phyloP scores from a whole-genome alignment of 2,888 invertebrate genomes.

The Diabrotica balteata region DNA sequence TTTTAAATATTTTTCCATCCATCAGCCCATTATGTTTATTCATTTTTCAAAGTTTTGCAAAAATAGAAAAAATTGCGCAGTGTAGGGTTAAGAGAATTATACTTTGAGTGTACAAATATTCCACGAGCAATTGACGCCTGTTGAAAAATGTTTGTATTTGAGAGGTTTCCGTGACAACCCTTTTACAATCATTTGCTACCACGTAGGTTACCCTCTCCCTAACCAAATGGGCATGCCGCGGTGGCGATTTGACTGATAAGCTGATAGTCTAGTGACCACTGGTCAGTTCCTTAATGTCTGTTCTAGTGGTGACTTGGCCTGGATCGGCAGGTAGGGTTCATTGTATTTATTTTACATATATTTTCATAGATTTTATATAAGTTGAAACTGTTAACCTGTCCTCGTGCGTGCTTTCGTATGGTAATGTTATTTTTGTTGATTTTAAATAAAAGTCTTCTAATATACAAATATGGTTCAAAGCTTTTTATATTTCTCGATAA shows the following conservation, averaged over 20 bases:
- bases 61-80: no score
- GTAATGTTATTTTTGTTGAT: no score
- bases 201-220: conserved; percentile 55
- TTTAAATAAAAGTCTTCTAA: no score
- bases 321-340: conserved; percentile 23
- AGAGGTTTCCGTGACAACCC: conserved; percentile 56
- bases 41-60: no score
- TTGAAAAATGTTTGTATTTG: conserved; percentile 56
- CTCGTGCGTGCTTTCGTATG: no score
- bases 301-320: conserved; percentile 19
- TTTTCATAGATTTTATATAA: no score
- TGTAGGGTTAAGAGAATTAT: background rate
- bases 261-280: conserved; percentile 55
- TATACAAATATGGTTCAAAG: no score
- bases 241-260: conserved; percentile 56
- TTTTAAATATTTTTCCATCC: no score
- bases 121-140: conserved; percentile 20
- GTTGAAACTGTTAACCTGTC: no score
- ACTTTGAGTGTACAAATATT: conserved; percentile 15
- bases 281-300: conserved; percentile 54
- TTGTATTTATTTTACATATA: conserved; percentile 3
- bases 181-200: conserved; percentile 59
- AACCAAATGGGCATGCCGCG: conserved; percentile 53
- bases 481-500: no score
- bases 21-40: no score